Evolutionary conservation across 2,888 invertebrate genomes (phyloP), one percentile per base, ranked within the genome.

Genomic region (Galeopsomyia nigrocyanea): DNA sequence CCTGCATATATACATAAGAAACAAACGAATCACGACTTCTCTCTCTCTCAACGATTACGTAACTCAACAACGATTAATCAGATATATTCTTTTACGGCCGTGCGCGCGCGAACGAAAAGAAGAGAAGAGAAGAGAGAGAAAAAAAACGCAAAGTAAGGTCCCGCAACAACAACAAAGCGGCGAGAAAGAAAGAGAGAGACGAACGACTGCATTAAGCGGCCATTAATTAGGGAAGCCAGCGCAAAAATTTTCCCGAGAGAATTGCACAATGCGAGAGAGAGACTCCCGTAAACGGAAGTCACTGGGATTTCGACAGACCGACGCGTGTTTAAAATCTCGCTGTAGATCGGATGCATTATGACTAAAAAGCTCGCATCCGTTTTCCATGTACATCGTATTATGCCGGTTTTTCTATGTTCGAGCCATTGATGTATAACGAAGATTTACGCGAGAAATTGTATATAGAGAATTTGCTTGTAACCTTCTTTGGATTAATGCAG

Each of bases 231-330:
- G 39, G 61, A 26, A 58, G 50, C n/a, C 65, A 17, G 68, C n/a
- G 39, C 39, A 21, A 67, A 68, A 58, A 26, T 26, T 72, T 72
- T 51, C 51, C 66, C 66, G 56, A 22, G 39, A 49, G 5, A 21
- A 3, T 62, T 57, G 13, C 63, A 47, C 55, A 58, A 62, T 62
- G 55, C 26, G n/a, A 17, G 7, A 3, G 39, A 3, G 7, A 39
- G 39, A 10, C 39, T 10, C 39, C 6, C 68, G 60, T 68, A 73
- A 73, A 73, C 73, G 73, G 73, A 73, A 73, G 65, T 65, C 49
- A 39, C 56, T 49, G 55, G 13, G 9, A 67, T 71, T 67, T 67
- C 67, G 67, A 71, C 71, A 67, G 57, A 19, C 31, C 58, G n/a
- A 13, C 31, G 39, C 16, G 39, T 2, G 26, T 26, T 55, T 22